Base-by-base conservation (phyloP, 2,888 invertebrate genomes). In the Oscheius sp. region DNA sequence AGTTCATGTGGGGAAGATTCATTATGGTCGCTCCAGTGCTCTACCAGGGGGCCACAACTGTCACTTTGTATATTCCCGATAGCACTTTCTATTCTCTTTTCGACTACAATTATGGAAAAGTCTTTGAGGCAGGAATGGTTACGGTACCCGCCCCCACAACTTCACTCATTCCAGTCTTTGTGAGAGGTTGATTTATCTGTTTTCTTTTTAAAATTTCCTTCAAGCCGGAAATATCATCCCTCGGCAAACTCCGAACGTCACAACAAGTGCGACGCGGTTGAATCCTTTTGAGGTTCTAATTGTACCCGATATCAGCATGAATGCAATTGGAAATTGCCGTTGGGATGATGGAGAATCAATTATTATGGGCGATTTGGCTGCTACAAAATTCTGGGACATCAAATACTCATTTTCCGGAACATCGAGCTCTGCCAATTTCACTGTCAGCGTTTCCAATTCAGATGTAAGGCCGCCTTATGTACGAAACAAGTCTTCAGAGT, bases 281-380 rank as follows among this genome's bases (percentile, higher is more conserved):
- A 90, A 91, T 39, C 90, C 91, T 53, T 89, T 93, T 73, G 90
- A 91, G 79, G 88, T 93, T 33, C 84, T 92, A 4, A 90, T 91
- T 0, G 91, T 74, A n/a, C 73, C 73, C 42, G 74, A 75, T 57
- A 17, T 3, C 34, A 52, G 15, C 25, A n/a, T 50, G 15, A 42
- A 29, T 25, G 70, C 70, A 20, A 8, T 12, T 23, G 70, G 70
- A 65, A n/a, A 31, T 8, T 65, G 85, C 42, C 80, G 69, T 48
- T 85, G 84, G 84, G 84, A 84, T 55, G 84, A 84, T 53, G 84
- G 84, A 2, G 83, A 83, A 45, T 72, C 75, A 3, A 72, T 80
- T 25, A 75, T 82, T 5, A n/a, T 25, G 3, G 53, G 48, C n/a
- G 63, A 68, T 12, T 25, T 48, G 6, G 45, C 34, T 10, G 23